Base-by-base conservation (phyloP, 2,888 invertebrate species). In the Xestobium rufovillosum region DNA sequence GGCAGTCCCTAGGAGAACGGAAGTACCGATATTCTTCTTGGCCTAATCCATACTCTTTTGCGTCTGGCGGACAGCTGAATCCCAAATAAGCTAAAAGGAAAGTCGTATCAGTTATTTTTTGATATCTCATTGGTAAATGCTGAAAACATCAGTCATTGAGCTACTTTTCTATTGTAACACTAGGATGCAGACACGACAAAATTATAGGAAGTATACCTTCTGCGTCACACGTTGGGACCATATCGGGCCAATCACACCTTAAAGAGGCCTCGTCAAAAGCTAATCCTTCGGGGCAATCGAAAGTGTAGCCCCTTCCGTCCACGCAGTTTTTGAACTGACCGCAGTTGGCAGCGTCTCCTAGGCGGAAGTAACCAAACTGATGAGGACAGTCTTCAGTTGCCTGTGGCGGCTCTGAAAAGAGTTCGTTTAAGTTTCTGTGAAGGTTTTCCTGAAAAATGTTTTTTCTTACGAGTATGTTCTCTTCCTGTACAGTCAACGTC, bases 231-330 rank as follows among this genome's bases (percentile, higher is more conserved):
- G 80, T 79, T 3, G 75, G 61, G 0, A 87, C 88, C 61, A 82
- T 76, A 66, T 90, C 90, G 3, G 89, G 86, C 88, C 88, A 90
- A 44, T 90, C 87, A 60, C 90, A 90, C 34, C 80, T 75, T 57
- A 86, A 84, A 6, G 71, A 73, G 8, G 73, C 75, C 2, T 76
- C 69, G 34, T 55, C 56, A 44, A 53, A 58, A 4, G 88, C 88
- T 34, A 90, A 68, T 13, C 89, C 89, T 53, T 84, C 87, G 0
- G 89, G 89, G 55, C 90, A 90, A 45, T 80, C 75, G 52, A 86
- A 78, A 26, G 78, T 68, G 49, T 60, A 67, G 2, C 79, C 83
- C 3, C 75, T 71, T n/a, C 90, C 90, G 31, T 77, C 77, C 2
- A 80, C 87, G 52, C 89, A 90, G 56, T 80, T 89, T 65, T 80